Base-by-base conservation (phyloP, 2,113 vertebrate genomes). In the Halcyon malimbica region DNA sequence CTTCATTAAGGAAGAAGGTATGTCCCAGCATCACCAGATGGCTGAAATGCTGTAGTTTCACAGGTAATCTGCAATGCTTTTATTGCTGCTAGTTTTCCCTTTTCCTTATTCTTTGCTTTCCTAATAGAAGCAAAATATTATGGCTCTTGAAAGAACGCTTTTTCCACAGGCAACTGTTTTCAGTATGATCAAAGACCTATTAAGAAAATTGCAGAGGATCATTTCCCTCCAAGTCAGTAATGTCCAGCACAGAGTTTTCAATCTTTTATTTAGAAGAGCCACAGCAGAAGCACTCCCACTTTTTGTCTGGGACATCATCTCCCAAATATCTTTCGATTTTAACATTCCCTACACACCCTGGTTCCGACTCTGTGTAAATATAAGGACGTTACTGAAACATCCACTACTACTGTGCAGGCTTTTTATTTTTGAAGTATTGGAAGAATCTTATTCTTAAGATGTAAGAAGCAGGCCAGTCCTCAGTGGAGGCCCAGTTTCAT, bases 151-250 rank as follows among this genome's bases (percentile, higher is more conserved):
- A 73, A 80, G 60, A 84, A 83, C 13, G 56, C 4, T 70, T 89
- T 53, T 92, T 95, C 94, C 59, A 79, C 63, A 51, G 74, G 74
- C 81, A 73, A 91, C 39, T 79, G 80, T 75, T 93, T 84, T 60
- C 80, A 56, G 77, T 15, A 54, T 65, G 83, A 92, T 96, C 83
- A 96, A 93, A 93, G 87, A 67, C 23, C 77, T 62, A 83, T 74
- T 85, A 91, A 87, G 80, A 95, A 94, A 94, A 96, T 80, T 87
- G 87, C 89, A 65, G 74, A 76, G 41, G 74, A 87, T 69, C 65
- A 54, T 53, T 87, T 92, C 73, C 83, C 92, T 92, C 69, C 73
- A 33, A 79, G 89, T 25, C 77, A 62, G 26, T 65, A 31, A 53
- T 12, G 56, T 48, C 64, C 73, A 94, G 64, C 73, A 64, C 4